phyloP scores from a whole-genome alignment of 2,113 vertebrate genomes.

The Ameiurus melas region DNA sequence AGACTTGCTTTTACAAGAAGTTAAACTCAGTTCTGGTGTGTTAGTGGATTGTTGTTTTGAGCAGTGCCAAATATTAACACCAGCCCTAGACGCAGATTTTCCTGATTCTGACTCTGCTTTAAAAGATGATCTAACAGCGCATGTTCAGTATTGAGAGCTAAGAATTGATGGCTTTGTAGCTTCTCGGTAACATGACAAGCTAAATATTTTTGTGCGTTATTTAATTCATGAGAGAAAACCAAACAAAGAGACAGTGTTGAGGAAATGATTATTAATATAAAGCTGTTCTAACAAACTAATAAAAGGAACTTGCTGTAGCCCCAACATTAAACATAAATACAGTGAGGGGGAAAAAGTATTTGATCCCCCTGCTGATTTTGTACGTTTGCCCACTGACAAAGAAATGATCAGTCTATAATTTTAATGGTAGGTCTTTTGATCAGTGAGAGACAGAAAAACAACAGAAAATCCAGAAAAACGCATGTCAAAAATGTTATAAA shows the following conservation, averaged over 20 bases:
- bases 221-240: background rate
- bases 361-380: too few relatives aligned
- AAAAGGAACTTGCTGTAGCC: background rate
- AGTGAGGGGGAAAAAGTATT: too few relatives aligned
- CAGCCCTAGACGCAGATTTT: background rate
- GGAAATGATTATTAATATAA: background rate
- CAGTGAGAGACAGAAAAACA: too few relatives aligned
- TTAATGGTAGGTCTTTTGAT: too few relatives aligned
- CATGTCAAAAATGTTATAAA: too few relatives aligned
- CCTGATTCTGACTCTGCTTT: background rate
- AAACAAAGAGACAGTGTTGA: background rate
- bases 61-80: background rate
- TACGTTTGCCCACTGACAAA: too few relatives aligned
- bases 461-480: too few relatives aligned
- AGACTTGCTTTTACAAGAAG: constrained; percentile 30
- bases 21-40: constrained; percentile 36
- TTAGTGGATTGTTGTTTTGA: background rate
- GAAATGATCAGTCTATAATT: too few relatives aligned
- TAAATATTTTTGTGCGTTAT: background rate
- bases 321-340: background rate
- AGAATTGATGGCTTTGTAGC: background rate
- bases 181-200: background rate
- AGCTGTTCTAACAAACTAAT: background rate
- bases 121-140: background rate
- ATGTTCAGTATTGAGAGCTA: background rate